phyloP scores from a whole-genome alignment of 2,113 vertebrate genomes.

The Chloropsis cyanopogon region DNA sequence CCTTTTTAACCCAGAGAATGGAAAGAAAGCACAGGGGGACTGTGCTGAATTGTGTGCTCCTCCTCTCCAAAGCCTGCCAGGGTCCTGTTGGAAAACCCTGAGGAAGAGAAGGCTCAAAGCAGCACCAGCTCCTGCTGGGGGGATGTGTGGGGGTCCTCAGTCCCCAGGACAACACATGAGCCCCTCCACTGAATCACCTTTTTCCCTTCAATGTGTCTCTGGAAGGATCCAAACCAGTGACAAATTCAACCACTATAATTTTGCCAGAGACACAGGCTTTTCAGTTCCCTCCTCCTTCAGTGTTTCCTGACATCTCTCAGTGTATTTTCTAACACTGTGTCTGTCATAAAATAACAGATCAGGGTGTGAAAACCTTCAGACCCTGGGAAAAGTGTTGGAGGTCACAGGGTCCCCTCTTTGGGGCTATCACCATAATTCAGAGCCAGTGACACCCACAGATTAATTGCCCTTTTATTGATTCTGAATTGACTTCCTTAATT shows the following conservation, averaged over 20 bases:
- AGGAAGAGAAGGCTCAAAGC: background rate
- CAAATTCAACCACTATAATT: background rate
- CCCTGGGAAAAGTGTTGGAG: background rate
- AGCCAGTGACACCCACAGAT: background rate
- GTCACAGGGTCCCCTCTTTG: background rate
- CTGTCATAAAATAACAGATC: background rate
- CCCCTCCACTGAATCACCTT: background rate
- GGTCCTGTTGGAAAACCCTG: background rate
- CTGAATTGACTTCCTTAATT: constrained; percentile 59
- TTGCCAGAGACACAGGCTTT: background rate
- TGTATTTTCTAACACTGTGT: background rate
- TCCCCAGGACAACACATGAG: accelerated
- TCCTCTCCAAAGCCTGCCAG: background rate
- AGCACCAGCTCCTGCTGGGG: background rate
- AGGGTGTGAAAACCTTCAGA: background rate
- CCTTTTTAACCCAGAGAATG: background rate
- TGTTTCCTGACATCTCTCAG: background rate
- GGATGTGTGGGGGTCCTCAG: background rate
- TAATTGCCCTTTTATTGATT: constrained; percentile 42
- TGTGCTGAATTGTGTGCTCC: background rate
- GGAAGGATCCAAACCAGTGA: background rate
- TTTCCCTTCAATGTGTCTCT: background rate
- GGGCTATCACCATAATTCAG: background rate
- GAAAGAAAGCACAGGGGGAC: background rate
- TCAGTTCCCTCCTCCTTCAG: background rate